Evolutionary conservation across 2,113 vertebrate genomes (phyloP), one percentile per base, ranked within the genome.

Genomic region (Dasypus novemcinctus): DNA sequence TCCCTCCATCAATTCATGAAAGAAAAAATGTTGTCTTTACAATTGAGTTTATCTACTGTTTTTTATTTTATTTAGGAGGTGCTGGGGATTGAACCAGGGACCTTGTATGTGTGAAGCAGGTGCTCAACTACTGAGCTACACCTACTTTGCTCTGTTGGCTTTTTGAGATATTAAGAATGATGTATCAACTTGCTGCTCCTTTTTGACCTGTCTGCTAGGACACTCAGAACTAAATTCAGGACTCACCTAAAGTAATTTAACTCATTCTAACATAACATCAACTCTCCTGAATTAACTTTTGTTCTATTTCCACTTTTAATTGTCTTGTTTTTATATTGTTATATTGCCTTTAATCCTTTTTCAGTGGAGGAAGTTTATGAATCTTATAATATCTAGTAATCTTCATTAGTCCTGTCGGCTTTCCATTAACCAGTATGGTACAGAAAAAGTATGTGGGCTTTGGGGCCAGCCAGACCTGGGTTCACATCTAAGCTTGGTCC

Each of bases 121-220:
- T n/a, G n/a, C n/a, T n/a, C n/a, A n/a, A n/a, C n/a, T 38, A 10
- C 14, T 71, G 68, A 38, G n/a, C 43, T 46, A 46, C 43, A 46
- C 43, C 43, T 9, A 71, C 63, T 17, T 4, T 57, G 6, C 18
- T 57, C 14, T 12, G 21, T 33, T 61, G 29, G 13, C 72, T 71
- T 57, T 63, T 87, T 74, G 91, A 78, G 43, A 64, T 8, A 49
- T 36, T 95, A 93, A 93, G 36, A 74, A 87, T 59, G 75, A 41
- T 11, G 36, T 59, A 27, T 82, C 29, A 68, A 69, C 27, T 79
- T 31, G 52, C 52, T 71, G 17, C 33, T 66, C 49, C 18, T 43
- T 87, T 85, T 36, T 59, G 31, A 75, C 43, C 57, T 87, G 80
- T 33, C 41, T 87, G 14, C n/a, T 61, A 63, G n/a, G 80, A 88